Evolutionary conservation across 2,113 vertebrate species (phyloP).

Genomic region (Apteryx mantelli): DNA sequence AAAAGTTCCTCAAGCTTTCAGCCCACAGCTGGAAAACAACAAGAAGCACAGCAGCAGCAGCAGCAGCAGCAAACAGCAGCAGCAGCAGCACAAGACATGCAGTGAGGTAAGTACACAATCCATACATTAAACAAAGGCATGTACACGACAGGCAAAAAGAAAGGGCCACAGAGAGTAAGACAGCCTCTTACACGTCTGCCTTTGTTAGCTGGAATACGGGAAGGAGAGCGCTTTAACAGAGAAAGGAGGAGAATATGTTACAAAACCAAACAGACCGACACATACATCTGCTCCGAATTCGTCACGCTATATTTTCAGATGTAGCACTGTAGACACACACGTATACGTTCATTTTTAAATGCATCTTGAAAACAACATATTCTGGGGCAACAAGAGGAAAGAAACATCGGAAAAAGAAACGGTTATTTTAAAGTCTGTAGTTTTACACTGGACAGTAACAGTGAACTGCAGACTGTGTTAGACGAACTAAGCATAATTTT

Average conservation of each 20-base stretch:
- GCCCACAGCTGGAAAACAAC: constrained; percentile 61
- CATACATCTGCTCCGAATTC: not conserved
- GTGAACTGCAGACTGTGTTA: not conserved
- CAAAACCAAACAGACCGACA: constrained; percentile 58
- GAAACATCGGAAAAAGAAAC: not conserved
- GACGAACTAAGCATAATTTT: not conserved
- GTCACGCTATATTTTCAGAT: not conserved
- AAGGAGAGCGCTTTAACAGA: constrained; percentile 92
- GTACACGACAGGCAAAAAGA: constrained; percentile 76
- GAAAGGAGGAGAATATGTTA: constrained; percentile 85
- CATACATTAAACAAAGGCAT: constrained; percentile 71
- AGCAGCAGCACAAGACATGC: constrained; percentile 75
- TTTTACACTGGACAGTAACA: not conserved
- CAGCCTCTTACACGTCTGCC: constrained; percentile 97
- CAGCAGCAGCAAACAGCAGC: constrained; percentile 21
- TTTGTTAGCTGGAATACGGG: constrained; percentile 95
- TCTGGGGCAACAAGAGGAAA: not conserved
- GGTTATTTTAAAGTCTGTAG: not conserved
- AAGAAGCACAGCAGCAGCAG: constrained; percentile 59
- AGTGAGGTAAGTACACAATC: constrained; percentile 35
- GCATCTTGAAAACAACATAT: not conserved
- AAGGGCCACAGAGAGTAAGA: constrained; percentile 73
- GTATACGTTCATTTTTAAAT: not conserved
- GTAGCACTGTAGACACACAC: constrained; percentile 23
- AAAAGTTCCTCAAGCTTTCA: constrained; percentile 69